These are phyloP conservation scores for Platichthys flesus DNA, from an alignment of 2,113 vertebrate genomes.

Conservation along the genomic window DNA sequence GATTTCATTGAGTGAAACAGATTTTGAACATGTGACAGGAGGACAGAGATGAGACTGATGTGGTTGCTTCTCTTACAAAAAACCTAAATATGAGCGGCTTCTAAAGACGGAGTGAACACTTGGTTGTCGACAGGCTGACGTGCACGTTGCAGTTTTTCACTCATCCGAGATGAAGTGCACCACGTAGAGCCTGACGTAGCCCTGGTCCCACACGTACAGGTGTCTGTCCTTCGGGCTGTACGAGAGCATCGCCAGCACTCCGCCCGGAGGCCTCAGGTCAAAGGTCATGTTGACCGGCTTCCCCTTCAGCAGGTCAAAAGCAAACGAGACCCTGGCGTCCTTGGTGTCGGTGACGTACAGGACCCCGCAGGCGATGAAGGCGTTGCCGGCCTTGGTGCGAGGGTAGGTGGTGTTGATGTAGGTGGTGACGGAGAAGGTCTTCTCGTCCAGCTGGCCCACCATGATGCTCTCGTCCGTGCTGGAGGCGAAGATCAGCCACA, in stretches of 20 bases:
- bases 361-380: slow-evolving; percentile 90
- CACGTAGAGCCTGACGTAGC: slow-evolving; percentile 86
- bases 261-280: slow-evolving; percentile 85
- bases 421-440: slow-evolving; percentile 83
- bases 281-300: slow-evolving; percentile 89
- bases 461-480: slow-evolving; percentile 86
- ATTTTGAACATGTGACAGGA: not conserved
- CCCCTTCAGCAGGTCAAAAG: slow-evolving; percentile 89
- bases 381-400: slow-evolving; percentile 92
- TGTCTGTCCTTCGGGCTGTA: slow-evolving; percentile 89
- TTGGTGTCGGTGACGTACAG: slow-evolving; percentile 94
- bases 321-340: slow-evolving; percentile 88
- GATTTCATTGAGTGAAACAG: not conserved
- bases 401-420: slow-evolving; percentile 93
- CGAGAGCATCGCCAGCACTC: slow-evolving; percentile 93
- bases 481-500: slow-evolving; percentile 95
- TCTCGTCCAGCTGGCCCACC: slow-evolving; percentile 90
- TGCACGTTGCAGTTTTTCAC: slow-evolving; percentile 16
- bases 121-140: not conserved
- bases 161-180: slow-evolving; percentile 84
- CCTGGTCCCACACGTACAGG: slow-evolving; percentile 92
- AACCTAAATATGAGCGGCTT: slow-evolving; percentile 5
- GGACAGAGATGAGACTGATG: not conserved
- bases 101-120: not conserved
- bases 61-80: not conserved